Conservation (phyloP, 2,113 vertebrate genomes). For the Sceloporus tristichus region DNA sequence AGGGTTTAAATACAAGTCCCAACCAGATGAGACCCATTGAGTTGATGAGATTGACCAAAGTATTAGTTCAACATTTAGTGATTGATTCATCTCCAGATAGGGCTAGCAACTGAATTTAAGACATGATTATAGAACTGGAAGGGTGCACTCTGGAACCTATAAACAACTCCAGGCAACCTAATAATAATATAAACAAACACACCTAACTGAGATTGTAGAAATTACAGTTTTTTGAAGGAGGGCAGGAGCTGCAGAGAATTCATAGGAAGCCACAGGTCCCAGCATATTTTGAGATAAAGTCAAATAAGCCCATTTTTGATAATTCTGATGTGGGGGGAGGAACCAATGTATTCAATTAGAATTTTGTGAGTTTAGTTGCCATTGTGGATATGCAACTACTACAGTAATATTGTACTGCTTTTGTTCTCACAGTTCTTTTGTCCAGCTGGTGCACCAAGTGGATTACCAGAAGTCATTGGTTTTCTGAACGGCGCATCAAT, state of each 20-base stretch:
- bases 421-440: slow-evolving; percentile 60
- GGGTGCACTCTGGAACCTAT: too few species aligned
- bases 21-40: too few species aligned
- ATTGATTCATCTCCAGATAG: too few species aligned
- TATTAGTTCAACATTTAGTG: too few species aligned
- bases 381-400: neutral
- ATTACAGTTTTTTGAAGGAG: neutral
- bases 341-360: neutral
- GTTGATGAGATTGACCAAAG: too few species aligned
- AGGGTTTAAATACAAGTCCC: too few species aligned
- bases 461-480: slow-evolving; percentile 66
- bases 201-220: neutral
- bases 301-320: neutral
- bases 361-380: neutral
- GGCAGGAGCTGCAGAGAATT: neutral
- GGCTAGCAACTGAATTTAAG: too few species aligned
- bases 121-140: too few species aligned
- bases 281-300: neutral
- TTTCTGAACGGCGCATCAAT: slow-evolving; percentile 67
- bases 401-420: neutral
- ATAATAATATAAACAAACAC: too few species aligned
- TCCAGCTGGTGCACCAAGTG: slow-evolving; percentile 44
- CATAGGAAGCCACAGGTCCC: neutral
- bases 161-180: too few species aligned
- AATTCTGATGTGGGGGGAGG: too few species aligned